phyloP scores from a whole-genome alignment of 1,140 invertebrate species.

The Ylistrum balloti region DNA sequence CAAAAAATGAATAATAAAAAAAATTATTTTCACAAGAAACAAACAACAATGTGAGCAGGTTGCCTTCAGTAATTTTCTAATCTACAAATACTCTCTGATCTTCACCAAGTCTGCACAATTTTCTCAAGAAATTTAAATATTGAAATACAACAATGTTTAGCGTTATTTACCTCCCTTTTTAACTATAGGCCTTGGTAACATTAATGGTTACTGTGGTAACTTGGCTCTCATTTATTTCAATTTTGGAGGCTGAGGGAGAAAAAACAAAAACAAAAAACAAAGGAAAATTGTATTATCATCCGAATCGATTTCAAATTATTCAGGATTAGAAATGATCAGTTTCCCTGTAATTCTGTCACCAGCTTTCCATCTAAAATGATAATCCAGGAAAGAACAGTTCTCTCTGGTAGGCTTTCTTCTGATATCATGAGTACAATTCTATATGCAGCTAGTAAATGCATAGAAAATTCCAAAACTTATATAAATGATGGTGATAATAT shows the following conservation, averaged over 20 bases:
- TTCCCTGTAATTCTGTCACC: too few species aligned
- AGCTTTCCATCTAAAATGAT: too few species aligned
- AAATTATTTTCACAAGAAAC: background rate
- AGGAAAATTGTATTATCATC: background rate
- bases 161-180: background rate
- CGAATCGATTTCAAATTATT: background rate
- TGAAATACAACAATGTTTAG: background rate
- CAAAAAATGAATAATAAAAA: background rate
- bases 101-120: background rate
- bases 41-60: background rate
- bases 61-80: background rate
- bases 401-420: too few species aligned
- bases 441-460: too few species aligned
- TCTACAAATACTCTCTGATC: background rate
- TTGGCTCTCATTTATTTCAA: too few species aligned
- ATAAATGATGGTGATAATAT: too few species aligned
- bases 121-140: background rate
- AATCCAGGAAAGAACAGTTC: too few species aligned
- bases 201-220: background rate
- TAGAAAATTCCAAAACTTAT: too few species aligned
- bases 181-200: background rate
- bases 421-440: too few species aligned
- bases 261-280: too few species aligned
- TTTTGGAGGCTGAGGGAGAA: too few species aligned
- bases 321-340: background rate